Percentiles rank a stretch among this genome's conserved stretches.
phyloP scores from a whole-genome alignment of 2,888 invertebrate species.

The Trichopoda pennipes region DNA sequence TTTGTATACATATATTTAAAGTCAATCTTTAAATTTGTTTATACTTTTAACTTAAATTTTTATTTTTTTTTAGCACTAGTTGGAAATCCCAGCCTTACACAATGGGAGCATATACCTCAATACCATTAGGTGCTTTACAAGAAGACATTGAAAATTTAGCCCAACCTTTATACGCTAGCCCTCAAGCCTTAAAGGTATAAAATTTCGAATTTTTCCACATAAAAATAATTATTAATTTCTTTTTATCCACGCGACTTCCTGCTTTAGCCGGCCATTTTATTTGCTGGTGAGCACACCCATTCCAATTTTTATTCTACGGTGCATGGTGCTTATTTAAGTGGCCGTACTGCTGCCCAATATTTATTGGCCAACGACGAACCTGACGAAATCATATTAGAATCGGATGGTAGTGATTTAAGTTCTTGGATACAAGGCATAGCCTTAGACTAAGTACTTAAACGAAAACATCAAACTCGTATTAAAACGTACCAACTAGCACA shows the following conservation, averaged over 20 bases:
- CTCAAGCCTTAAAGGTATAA: constrained; percentile 86
- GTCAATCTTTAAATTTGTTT: too few relatives aligned
- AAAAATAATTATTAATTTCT: not conserved
- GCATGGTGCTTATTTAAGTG: constrained; percentile 95
- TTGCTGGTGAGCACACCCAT: constrained; percentile 98
- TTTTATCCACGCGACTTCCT: constrained; percentile 1
- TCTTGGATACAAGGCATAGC: constrained; percentile 94
- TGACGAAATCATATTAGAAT: constrained; percentile 86
- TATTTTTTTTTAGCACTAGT: constrained; percentile 86
- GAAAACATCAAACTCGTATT: not conserved
- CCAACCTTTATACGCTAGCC: constrained; percentile 89
- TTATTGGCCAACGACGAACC: constrained; percentile 85
- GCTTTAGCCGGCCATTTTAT: constrained; percentile 89
- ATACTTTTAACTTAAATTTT: not conserved
- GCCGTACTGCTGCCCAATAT: constrained; percentile 89
- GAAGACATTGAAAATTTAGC: constrained; percentile 93
- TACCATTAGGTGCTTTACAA: constrained; percentile 93
- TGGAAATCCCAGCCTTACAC: constrained; percentile 93
- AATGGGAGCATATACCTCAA: constrained; percentile 94
- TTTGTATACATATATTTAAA: too few relatives aligned
- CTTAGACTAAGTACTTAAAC: constrained; percentile 82
- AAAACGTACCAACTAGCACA: constrained; percentile 50
- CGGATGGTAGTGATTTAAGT: constrained; percentile 90
- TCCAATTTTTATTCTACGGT: constrained; percentile 96
- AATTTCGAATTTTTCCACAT: not conserved